phyloP scores from a whole-genome alignment of 2,113 vertebrate species.

The Scartelaos histophorus region DNA sequence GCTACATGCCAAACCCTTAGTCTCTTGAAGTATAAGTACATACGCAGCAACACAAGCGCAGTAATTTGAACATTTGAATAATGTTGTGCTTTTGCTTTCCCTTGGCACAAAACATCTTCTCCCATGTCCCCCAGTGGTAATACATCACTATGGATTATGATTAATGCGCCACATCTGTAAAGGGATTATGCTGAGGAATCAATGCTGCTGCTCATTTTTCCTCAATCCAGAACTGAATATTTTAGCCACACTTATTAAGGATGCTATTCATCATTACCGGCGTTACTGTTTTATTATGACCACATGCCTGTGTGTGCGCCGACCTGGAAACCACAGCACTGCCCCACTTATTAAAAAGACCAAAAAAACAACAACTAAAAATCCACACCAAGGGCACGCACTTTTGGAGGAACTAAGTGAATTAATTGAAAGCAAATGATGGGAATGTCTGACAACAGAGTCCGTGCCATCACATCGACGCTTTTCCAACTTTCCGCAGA shows the following conservation, averaged over 20 bases:
- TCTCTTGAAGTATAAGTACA: neutral
- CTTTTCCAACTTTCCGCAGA: neutral
- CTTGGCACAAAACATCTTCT: conserved; percentile 1
- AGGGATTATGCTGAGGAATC: conserved; percentile 20
- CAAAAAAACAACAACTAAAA: neutral
- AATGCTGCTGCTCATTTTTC: conserved; percentile 13
- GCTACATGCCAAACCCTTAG: neutral
- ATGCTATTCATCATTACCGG: conserved; percentile 38
- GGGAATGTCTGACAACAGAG: conserved; percentile 1
- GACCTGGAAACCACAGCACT: conserved; percentile 12
- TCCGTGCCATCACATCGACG: neutral
- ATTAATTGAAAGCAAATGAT: conserved; percentile 10
- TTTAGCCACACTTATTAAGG: conserved; percentile 27
- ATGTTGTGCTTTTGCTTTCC: conserved; percentile 10
- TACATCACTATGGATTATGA: conserved; percentile 27
- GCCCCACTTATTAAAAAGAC: conserved; percentile 14
- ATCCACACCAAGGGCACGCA: conserved; percentile 11
- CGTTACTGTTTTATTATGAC: conserved; percentile 19
- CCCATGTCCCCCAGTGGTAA: conserved; percentile 4
- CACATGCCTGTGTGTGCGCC: conserved; percentile 1
- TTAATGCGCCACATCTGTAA: conserved; percentile 26
- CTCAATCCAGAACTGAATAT: conserved; percentile 20
- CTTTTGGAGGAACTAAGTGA: conserved; percentile 12
- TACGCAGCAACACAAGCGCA: neutral
- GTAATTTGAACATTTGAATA: conserved; percentile 16